Percentiles rank a stretch among this genome's conserved stretches.
These are phyloP conservation scores for Hyperopisus bebe DNA, from an alignment of 2,113 vertebrate genomes.

Conservation along the genomic window DNA sequence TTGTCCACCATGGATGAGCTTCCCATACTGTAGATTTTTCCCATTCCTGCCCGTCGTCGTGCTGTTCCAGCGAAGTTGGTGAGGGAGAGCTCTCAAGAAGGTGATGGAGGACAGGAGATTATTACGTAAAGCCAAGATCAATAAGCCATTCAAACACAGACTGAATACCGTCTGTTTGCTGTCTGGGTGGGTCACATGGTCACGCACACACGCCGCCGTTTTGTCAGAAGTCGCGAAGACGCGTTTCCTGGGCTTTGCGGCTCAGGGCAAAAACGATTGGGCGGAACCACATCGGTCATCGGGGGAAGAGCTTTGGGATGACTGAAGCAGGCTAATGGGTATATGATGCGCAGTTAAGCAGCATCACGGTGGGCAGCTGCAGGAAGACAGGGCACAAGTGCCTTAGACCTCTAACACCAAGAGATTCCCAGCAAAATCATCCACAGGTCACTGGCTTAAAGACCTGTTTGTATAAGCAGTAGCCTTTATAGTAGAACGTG, in stretches of 20 bases:
- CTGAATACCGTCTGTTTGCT: neutral
- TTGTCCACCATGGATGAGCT: constrained; percentile 51
- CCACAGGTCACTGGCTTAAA: neutral
- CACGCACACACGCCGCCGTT: neutral
- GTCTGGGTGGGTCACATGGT: neutral
- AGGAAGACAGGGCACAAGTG: neutral
- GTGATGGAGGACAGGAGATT: neutral
- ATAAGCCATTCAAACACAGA: neutral
- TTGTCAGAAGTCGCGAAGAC: neutral
- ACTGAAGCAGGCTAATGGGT: neutral
- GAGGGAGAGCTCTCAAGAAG: constrained; percentile 31
- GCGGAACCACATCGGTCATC: neutral
- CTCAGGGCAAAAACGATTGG: neutral
- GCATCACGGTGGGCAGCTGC: neutral
- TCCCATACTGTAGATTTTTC: constrained; percentile 47
- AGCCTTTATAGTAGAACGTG: too few species aligned
- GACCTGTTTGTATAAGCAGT: too few species aligned
- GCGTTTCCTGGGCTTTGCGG: neutral
- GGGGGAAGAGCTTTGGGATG: neutral
- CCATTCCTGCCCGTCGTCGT: constrained; percentile 37
- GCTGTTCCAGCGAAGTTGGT: constrained; percentile 34
- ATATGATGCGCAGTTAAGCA: neutral
- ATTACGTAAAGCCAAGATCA: neutral
- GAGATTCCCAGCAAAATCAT: neutral
- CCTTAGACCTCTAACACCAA: neutral